phyloP scores from a whole-genome alignment of 2,888 invertebrate genomes.

The Portevinia maculata region DNA sequence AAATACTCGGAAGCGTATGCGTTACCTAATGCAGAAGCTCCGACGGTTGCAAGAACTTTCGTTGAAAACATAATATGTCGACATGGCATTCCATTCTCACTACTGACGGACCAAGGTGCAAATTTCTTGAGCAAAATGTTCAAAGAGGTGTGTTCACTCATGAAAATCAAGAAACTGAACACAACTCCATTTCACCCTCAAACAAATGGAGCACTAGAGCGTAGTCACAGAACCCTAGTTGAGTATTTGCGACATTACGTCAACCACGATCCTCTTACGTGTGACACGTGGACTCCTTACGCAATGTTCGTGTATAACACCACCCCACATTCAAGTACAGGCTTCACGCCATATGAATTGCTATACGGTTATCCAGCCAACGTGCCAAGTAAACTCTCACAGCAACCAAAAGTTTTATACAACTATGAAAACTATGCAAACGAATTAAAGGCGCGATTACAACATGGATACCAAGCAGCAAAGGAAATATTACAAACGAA shows the following conservation, averaged over 20 bases:
- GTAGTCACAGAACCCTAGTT: too few species aligned
- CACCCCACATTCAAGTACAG: constrained; percentile 13
- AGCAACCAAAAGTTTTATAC: not conserved
- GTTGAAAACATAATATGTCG: too few species aligned
- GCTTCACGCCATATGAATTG: constrained; percentile 15
- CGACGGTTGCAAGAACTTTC: constrained; percentile 40
- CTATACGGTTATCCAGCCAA: constrained; percentile 9
- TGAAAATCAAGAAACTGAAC: constrained; percentile 16
- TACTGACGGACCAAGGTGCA: constrained; percentile 46
- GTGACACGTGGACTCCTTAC: constrained; percentile 31
- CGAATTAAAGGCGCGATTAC: constrained; percentile 2
- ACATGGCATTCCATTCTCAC: constrained; percentile 22
- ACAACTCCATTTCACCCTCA: too few species aligned
- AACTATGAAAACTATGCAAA: constrained; percentile 7
- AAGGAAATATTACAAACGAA: not conserved
- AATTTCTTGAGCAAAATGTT: constrained; percentile 20
- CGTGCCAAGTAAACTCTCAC: not conserved
- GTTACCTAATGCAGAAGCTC: constrained; percentile 33
- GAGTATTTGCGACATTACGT: too few species aligned
- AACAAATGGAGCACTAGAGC: too few species aligned
- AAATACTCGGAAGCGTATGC: constrained; percentile 37
- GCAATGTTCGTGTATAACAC: too few species aligned
- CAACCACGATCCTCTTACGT: too few species aligned
- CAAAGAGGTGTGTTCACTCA: constrained; percentile 19
- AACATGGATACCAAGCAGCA: constrained; percentile 13